These are phyloP conservation scores for Anniella stebbinsi DNA, from an alignment of 2,797 vertebrate species.

Conservation along the genomic window DNA sequence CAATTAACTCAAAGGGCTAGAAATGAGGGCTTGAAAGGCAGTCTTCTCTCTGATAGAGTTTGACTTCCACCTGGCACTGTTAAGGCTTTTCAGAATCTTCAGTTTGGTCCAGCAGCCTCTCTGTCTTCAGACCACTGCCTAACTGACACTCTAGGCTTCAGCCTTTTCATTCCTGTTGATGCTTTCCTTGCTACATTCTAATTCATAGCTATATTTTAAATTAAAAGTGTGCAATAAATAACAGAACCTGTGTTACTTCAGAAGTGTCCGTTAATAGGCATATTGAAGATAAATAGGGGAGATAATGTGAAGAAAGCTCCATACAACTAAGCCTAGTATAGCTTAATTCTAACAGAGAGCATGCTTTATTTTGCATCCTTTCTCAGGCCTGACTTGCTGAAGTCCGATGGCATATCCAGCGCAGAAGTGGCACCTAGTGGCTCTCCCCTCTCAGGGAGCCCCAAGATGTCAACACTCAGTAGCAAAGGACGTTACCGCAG, in stretches of 20 bases:
- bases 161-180: neutral
- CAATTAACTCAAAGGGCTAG: too few relatives aligned
- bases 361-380: constrained; percentile 33
- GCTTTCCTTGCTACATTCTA: neutral
- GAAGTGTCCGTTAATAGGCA: neutral
- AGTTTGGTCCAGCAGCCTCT: too few relatives aligned
- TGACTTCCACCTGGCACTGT: too few relatives aligned
- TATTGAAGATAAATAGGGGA: neutral
- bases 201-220: neutral
- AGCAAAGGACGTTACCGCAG: constrained; percentile 93
- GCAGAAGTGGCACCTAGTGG: constrained; percentile 85
- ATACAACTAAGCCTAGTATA: neutral
- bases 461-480: constrained; percentile 91
- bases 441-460: constrained; percentile 93
- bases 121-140: too few relatives aligned
- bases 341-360: neutral
- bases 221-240: neutral
- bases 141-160: too few relatives aligned
- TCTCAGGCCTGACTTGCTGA: constrained; percentile 91
- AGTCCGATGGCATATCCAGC: constrained; percentile 92
- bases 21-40: too few relatives aligned
- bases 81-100: too few relatives aligned
- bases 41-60: too few relatives aligned
- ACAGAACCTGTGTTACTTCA: neutral
- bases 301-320: neutral